These are phyloP conservation scores for Latrodectus hesperus DNA, from an alignment of 2,888 invertebrate species.

Conservation along the genomic window DNA sequence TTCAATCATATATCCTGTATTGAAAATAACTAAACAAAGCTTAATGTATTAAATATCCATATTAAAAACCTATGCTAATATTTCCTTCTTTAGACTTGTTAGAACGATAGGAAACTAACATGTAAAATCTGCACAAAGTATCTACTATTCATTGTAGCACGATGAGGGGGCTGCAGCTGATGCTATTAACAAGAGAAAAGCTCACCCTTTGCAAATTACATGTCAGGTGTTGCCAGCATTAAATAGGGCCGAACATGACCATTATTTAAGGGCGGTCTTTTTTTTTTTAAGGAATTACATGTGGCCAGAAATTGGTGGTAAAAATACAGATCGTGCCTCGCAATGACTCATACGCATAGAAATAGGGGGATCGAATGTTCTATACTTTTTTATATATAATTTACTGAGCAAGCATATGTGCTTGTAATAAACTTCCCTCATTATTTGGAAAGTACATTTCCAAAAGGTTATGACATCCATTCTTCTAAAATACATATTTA, in stretches of 20 bases:
- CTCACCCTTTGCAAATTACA: background rate
- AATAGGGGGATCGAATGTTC: background rate
- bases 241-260: slow-evolving; percentile 1
- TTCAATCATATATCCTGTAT: too few species aligned
- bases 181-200: background rate
- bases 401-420: too few species aligned
- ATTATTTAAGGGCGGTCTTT: background rate
- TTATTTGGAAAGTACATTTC: too few species aligned
- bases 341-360: background rate
- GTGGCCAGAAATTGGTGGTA: background rate
- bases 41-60: too few species aligned
- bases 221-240: background rate
- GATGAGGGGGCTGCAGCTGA: background rate
- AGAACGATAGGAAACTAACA: too few species aligned
- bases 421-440: too few species aligned
- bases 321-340: background rate
- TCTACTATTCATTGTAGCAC: background rate
- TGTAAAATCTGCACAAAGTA: background rate
- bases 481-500: too few species aligned
- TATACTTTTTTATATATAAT: background rate
- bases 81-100: too few species aligned
- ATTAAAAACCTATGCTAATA: too few species aligned
- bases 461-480: too few species aligned
- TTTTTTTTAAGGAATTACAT: background rate
- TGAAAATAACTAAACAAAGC: too few species aligned